Evolutionary conservation across 1,140 invertebrate species (phyloP).

Genomic region (Drosophila takahashii): DNA sequence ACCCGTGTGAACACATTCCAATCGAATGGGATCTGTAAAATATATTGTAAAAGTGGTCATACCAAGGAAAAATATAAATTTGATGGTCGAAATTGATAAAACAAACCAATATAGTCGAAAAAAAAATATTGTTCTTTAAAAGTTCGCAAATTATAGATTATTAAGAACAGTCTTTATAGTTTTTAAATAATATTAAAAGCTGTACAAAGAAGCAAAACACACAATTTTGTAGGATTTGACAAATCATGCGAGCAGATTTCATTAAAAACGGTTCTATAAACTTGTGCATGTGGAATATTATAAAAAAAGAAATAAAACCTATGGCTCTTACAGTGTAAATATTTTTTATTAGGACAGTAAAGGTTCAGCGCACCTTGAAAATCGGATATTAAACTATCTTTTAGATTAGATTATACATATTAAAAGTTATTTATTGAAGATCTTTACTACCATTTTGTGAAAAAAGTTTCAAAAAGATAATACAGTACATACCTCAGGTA

Average conservation of each 20-base stretch:
- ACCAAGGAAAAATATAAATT: too few relatives aligned
- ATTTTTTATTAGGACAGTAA: background rate
- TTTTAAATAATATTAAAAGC: too few relatives aligned
- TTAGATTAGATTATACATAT: background rate
- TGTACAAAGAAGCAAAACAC: too few relatives aligned
- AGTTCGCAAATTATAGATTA: background rate
- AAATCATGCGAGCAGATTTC: background rate
- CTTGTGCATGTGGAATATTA: too few relatives aligned
- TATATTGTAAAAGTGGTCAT: conserved; percentile 1
- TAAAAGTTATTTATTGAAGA: background rate
- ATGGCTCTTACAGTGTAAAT: too few relatives aligned
- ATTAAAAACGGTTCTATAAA: background rate
- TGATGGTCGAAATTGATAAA: background rate
- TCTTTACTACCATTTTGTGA: background rate
- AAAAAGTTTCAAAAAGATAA: background rate
- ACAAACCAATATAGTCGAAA: background rate
- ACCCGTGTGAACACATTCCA: conserved; percentile 53
- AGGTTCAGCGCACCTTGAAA: background rate
- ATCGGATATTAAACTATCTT: background rate
- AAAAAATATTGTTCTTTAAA: too few relatives aligned
- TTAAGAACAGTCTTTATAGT: too few relatives aligned
- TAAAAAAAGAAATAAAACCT: too few relatives aligned
- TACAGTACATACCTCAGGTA: too few relatives aligned
- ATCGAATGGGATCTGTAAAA: conserved; percentile 31
- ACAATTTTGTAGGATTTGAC: too few relatives aligned